Evolutionary conservation across 2,113 vertebrate species (phyloP).

Genomic region (Neomonachus schauinslandi): DNA sequence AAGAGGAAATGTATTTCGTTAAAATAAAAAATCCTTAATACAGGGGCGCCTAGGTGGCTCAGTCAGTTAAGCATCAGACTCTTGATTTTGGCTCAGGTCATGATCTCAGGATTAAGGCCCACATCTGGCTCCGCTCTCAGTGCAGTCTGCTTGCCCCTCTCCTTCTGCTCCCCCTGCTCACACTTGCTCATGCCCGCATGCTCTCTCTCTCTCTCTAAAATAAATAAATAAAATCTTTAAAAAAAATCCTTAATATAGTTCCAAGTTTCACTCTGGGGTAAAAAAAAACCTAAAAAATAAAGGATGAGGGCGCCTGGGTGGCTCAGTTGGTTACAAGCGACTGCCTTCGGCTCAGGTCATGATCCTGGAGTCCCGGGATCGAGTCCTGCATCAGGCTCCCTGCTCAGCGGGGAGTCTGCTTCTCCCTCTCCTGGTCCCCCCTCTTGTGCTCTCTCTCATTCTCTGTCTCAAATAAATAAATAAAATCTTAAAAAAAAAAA

Average conservation of each 20-base stretch:
- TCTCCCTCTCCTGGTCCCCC: not conserved
- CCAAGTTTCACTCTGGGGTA: too few species aligned
- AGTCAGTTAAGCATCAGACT: not conserved
- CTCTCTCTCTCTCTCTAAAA: not conserved
- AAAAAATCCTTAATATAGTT: not conserved
- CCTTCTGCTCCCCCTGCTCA: not conserved
- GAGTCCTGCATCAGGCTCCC: not conserved
- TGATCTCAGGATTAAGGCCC: not conserved
- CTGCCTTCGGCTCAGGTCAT: not conserved
- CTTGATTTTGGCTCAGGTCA: not conserved
- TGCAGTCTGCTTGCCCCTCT: not conserved
- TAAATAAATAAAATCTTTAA: not conserved
- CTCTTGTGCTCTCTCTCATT: not conserved
- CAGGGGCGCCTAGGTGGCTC: not conserved
- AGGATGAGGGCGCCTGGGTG: not conserved
- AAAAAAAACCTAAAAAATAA: too few species aligned
- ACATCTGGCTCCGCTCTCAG: too few species aligned
- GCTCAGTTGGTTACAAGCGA: not conserved
- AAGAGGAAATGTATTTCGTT: constrained; percentile 6
- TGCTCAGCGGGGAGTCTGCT: not conserved
- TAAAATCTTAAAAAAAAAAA: not conserved
- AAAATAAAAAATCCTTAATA: constrained; percentile 4
- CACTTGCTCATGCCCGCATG: too few species aligned
- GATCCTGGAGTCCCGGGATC: not conserved
- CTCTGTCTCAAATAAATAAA: not conserved